Base-by-base conservation (phyloP, 2,888 invertebrate genomes). In the Platycheirus albimanus region DNA sequence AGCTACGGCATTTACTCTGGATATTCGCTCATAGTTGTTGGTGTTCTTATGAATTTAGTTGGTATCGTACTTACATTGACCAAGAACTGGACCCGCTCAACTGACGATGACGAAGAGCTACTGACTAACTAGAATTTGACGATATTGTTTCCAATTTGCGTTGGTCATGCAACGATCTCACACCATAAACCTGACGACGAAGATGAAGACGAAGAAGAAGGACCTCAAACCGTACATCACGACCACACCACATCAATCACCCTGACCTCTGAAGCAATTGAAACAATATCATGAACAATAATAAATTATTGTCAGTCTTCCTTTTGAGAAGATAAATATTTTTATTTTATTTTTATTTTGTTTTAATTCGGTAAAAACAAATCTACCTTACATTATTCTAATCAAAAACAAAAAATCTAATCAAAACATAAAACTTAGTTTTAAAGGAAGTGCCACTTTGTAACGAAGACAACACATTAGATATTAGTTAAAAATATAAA, bases 1-100 rank as follows among this genome's bases (percentile, higher is more conserved):
- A 84, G 86, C 49, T 88, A 90, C 85, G 91, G 91, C 1, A 1
- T 88, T 4, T 90, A 89, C 78, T 77, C 87, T 58, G 90, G 88
- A 13, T 89, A 89, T 63, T 87, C 84, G 3, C 64, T 90, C 33
- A 87, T 88, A 36, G 87, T 84, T 3, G 51, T 90, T 24, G 90
- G 89, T 24, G 72, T 86, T 36, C 13, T 87, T 10, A 87, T 91
- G 58, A 77, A 89, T n/a, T 24, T 87, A 10, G 86, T 88, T 0
- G 90, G 89, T 63, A 85, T 90, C 10, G 49, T 86, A 2, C 84
- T 90, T 41, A 90, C 89, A 3, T 6, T 90, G 10, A 89, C 88
- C 41, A 90, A 90, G 52, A 86, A 85, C 19, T 90, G 90, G 90
- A 87, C 85, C 33, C 86, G 87, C 8, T 72, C 71, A 1, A 81